A percentile compares a stretch with the other conserved stretches of the same genome.
These are phyloP conservation scores for Xiphias gladius DNA, from an alignment of 2,113 vertebrate species.

Conservation along the genomic window DNA sequence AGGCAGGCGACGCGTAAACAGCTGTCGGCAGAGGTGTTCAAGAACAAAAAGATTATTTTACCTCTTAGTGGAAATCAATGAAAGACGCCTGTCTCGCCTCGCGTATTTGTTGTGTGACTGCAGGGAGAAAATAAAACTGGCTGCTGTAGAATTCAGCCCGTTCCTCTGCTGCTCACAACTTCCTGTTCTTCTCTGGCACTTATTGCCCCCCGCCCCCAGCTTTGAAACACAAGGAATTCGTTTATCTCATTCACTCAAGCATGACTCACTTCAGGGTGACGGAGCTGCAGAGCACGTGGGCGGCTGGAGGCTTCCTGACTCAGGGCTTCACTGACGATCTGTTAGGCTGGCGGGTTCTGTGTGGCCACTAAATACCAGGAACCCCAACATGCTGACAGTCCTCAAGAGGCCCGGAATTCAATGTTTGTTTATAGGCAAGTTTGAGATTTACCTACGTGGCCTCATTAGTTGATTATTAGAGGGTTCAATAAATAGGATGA, in stretches of 20 bases:
- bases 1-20: not conserved
- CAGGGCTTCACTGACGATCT: not conserved
- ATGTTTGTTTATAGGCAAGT: no score
- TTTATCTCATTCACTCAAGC: no score
- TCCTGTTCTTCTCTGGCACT: constrained; percentile 21
- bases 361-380: no score
- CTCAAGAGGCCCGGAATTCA: no score
- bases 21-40: not conserved
- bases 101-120: not conserved
- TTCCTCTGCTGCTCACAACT: constrained; percentile 7
- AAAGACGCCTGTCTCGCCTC: not conserved
- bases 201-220: no score
- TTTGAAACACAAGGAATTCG: no score
- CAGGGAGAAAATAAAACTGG: constrained; percentile 1
- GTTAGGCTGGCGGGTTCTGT: no score
- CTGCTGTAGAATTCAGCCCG: not conserved
- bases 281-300: not conserved
- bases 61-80: not conserved
- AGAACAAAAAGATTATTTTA: constrained; percentile 16
- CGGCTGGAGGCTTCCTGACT: not conserved
- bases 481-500: no score
- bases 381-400: no score
- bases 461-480: no score
- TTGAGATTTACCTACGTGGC: no score
- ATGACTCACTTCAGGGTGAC: not conserved